Base-by-base conservation (phyloP, 2,797 vertebrate species). In the Cryptoprocta ferox region DNA sequence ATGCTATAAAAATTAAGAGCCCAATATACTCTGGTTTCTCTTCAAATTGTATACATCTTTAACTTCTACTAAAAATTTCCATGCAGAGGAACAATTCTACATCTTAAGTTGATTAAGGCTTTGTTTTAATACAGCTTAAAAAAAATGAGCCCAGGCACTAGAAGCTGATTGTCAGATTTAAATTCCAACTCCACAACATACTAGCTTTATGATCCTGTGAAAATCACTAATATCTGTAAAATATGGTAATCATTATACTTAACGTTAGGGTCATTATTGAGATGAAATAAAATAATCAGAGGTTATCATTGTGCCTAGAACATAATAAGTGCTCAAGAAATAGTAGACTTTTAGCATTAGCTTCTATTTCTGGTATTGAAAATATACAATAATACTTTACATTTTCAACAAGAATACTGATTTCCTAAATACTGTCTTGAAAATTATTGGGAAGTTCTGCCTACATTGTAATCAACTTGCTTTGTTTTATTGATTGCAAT, bases 41-140 rank as follows among this genome's bases (percentile, higher is more conserved):
- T 99, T 99, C 98, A 99, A 97, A 98, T 98, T 98, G 98, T 85
- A 98, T 99, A 99, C 99, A 99, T 99, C 98, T 99, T 99, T 99
- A 98, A 99, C 98, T 99, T 99, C 99, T 99, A 99, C 98, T 99
- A 99, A 99, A 99, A 98, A 99, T 99, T 99, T 99, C 98, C 98
- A 98, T 99, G 98, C 98, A 98, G 98, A 98, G 98, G 98, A 99
- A 98, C 98, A 98, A 82, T 19, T 76, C 98, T 98, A 98, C 99
- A 98, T 98, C 87, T 80, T 39, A 37, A 35, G 0, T 65, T 1
- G 98, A 97, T 98, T 95, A 91, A 98, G 84, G 97, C 87, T 87
- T 96, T 95, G 70, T 5, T 30, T 3, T 0, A 0, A 0, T 42
- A 70, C 80, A 94, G 88, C 95, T 16, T 42, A 30, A 75, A 30